Conservation (phyloP, 2,888 invertebrate species). For the Phengaris alcon region DNA sequence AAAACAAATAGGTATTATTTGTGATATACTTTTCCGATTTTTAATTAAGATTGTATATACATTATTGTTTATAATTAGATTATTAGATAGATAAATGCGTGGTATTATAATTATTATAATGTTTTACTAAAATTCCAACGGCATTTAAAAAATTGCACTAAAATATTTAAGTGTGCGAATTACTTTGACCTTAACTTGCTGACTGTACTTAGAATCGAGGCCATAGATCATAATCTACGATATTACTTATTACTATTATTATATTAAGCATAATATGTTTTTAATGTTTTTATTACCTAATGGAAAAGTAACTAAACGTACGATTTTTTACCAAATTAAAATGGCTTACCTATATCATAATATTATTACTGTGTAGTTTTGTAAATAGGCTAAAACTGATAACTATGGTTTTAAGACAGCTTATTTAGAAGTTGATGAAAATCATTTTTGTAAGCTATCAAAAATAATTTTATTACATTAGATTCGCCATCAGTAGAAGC, state of each 20-base stretch:
- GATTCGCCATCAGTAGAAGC: too few relatives aligned
- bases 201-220: constrained; percentile 4
- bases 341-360: neutral
- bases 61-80: constrained; percentile 22
- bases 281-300: neutral
- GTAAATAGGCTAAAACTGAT: neutral
- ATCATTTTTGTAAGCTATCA: too few relatives aligned
- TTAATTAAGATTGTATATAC: constrained; percentile 27
- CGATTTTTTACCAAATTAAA: neutral
- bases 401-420: neutral
- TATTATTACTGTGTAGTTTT: neutral
- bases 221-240: neutral
- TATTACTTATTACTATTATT: neutral
- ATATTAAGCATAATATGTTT: neutral
- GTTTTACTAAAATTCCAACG: constrained; percentile 6
- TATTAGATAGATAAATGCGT: constrained; percentile 8
- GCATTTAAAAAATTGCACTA: constrained; percentile 8
- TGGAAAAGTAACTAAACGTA: neutral
- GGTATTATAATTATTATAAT: neutral
- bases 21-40: constrained; percentile 23
- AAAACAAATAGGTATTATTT: constrained; percentile 22
- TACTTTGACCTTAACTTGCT: neutral
- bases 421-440: neutral
- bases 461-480: too few relatives aligned
- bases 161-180: neutral